phyloP scores from a whole-genome alignment of 2,113 vertebrate genomes.

The Elephantulus edwardii region DNA sequence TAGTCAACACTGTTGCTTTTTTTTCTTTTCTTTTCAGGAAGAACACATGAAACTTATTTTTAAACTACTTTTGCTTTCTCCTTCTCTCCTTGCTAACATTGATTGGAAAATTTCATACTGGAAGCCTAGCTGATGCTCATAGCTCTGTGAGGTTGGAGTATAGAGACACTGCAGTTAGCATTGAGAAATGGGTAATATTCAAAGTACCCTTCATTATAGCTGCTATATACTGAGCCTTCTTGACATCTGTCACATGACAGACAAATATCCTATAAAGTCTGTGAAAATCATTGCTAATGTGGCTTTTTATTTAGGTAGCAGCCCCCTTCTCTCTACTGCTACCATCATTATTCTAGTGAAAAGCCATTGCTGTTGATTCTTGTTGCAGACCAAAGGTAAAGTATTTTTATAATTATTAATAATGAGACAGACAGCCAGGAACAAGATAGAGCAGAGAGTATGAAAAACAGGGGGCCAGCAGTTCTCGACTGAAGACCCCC shows the following conservation, averaged over 20 bases:
- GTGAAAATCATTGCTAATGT: not conserved
- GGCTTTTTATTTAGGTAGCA: not conserved
- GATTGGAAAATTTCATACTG: not conserved
- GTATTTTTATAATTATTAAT: too few species aligned
- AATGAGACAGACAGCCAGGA: too few species aligned
- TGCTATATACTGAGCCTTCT: not conserved
- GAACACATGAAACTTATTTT: not conserved
- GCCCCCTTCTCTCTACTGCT: too few species aligned
- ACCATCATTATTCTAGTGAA: not conserved
- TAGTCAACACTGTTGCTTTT: not conserved
- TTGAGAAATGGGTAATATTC: not conserved
- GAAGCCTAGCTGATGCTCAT: not conserved
- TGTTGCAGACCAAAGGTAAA: too few species aligned
- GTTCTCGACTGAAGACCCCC: too few species aligned
- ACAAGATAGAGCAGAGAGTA: too few species aligned
- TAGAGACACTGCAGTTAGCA: not conserved
- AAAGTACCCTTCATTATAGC: not conserved
- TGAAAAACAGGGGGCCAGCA: too few species aligned
- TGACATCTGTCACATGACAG: not conserved
- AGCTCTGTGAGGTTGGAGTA: not conserved
- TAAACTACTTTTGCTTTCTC: not conserved
- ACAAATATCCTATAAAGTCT: not conserved
- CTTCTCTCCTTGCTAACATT: not conserved
- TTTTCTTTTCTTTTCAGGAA: not conserved
- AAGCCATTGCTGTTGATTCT: not conserved